Base-by-base conservation (phyloP, 2,797 vertebrate species). In the Nannoperca obscura region DNA sequence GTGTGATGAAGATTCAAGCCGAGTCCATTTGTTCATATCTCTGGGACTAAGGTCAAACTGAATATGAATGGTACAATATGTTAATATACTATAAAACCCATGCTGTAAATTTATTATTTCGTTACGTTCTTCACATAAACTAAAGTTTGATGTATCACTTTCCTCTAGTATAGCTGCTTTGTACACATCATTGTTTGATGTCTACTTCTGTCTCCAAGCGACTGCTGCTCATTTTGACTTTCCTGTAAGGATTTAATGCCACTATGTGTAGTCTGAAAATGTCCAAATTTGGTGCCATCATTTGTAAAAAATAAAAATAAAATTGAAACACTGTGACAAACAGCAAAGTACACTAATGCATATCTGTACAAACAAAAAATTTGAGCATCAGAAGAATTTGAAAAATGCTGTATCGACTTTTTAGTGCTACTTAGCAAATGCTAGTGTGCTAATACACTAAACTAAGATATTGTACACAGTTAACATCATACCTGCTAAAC, bases 1-100 rank as follows among this genome's bases (percentile, higher is more conserved):
- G 19, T 49, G n/a, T 49, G 60, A 80, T 80, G 22, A 74, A 78
- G 46, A 83, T 76, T 71, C 36, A 74, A 60, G 40, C 32, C 27
- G 13, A 54, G 46, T 55, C 13, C 30, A 19, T 61, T 34, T 47
- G 34, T 65, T 77, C 64, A 50, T 63, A 10, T 55, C 47, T 55
- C 32, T 62, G 36, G 0, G 8, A 57, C 54, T 22, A 50, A 72
- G 27, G 38, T 77, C 20, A 80, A 30, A 59, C 42, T 71, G 44
- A 30, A 71, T 47, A 62, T 40, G 19, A 49, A 30, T 47, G 19
- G 12, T 30, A 22, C 32, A 79, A 36, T 42, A 46, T 22, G 49
- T 40, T 44, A 5, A 52, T 10, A 52, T 20, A 44, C 2, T n/a
- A 20, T 32, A 38, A 70, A 67, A n/a, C 32, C 12, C 19, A 17